Conservation (phyloP, 1,140 invertebrate species). For the Magallana gigas region DNA sequence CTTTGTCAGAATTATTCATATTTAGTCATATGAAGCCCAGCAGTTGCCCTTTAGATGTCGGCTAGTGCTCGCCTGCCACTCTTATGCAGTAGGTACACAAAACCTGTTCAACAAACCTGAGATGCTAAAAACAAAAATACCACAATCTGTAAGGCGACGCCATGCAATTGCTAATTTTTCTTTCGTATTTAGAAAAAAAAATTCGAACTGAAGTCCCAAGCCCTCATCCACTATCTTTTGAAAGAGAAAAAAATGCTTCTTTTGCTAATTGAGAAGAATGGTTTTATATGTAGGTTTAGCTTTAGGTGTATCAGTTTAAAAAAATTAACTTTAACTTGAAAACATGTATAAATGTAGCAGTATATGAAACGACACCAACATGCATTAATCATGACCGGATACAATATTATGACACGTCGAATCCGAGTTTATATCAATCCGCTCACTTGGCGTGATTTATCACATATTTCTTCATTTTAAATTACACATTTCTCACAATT, state of each 20-base stretch:
- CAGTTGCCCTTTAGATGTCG: background rate
- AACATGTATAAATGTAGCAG: background rate
- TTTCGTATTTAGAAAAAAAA: background rate
- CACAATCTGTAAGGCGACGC: background rate
- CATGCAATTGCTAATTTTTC: background rate
- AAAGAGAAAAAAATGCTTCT: no score
- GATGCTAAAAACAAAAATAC: background rate
- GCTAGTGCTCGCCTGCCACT: background rate
- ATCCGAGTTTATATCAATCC: background rate
- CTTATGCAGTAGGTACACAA: background rate
- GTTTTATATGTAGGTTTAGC: no score
- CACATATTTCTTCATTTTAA: slow-evolving; percentile 22
- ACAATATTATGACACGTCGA: background rate
- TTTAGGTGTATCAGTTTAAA: no score
- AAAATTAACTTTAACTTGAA: no score
- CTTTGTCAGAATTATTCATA: background rate
- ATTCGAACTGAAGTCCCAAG: no score
- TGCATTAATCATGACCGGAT: no score
- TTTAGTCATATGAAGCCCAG: background rate
- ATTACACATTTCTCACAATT: slow-evolving; percentile 31
- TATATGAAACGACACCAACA: background rate
- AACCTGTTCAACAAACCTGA: background rate
- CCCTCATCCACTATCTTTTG: no score
- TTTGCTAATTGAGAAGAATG: no score
- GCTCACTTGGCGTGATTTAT: background rate